Base-by-base conservation (phyloP, 2,888 invertebrate species). In the Petrolisthes manimaculis region DNA sequence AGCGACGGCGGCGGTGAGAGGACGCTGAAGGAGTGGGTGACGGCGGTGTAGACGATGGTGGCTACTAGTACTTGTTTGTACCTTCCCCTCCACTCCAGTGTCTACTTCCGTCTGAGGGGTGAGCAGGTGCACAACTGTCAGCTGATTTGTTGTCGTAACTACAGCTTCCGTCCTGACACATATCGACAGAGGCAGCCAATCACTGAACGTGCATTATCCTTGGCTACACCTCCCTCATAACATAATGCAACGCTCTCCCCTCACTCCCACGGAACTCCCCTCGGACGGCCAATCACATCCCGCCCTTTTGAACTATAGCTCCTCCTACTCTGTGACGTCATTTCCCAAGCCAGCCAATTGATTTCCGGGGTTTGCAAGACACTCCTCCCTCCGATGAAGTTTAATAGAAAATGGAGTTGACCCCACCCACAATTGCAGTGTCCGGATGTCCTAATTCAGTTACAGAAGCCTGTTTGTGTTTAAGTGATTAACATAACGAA, bases 141-240 rank as follows among this genome's bases (percentile, higher is more conserved):
- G 88, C 84, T 88, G 88, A 88, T 88, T 88, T 88, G 88, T 88
- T 88, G 84, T 84, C 88, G 88, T 88, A 88, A 88, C 78, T 88
- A 88, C 88, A 84, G 84, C 84, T 88, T 88, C 84, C 84, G 88
- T 88, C 84, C 84, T 84, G 88, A 88, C 88, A 88, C 84, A 88
- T 88, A 88, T 88, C 88, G 84, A 88, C 88, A 84, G 84, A 75
- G 88, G 81, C 84, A 88, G 88, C 88, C 88, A 88, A 88, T 88
- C 88, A 88, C 84, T 88, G 88, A 88, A 74, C 88, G 88, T 88
- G 88, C 81, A 88, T 88, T 88, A 88, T 84, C 84, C 84, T 88
- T 84, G 88, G 88, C 84, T 88, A 88, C 88, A 88, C 84, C 88
- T 88, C 88, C 88, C 88, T 84, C 80, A 84, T 84, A 87, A 87